Evolutionary conservation across 2,888 invertebrate genomes (phyloP), one percentile per base, ranked within the genome.

Genomic region (Leucania comma): DNA sequence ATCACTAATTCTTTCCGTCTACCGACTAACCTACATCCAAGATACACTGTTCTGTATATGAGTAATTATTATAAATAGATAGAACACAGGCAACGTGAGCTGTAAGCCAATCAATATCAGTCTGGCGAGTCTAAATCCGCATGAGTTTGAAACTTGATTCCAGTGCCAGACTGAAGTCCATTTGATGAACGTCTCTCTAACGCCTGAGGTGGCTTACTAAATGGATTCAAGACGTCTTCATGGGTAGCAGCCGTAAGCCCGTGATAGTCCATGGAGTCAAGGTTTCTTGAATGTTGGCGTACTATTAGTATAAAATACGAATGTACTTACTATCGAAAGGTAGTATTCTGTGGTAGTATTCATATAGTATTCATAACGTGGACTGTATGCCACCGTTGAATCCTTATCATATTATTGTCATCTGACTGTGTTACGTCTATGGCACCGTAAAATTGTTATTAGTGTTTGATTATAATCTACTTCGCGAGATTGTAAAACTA

Each of bases 61-160:
- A 72, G 24, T 66, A 60, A 53, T 78, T 57, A 58, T n/a, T 57
- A 58, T n/a, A 58, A 24, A 26, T 29, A 59, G 8, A 2, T 54
- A 32, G 58, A 14, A 26, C 17, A 10, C 17, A 35, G 24, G 56
- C 63, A 73, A 78, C 51, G 17, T 59, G 50, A 69, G 57, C 58
- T 38, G n/a, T 46, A 60, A 35, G 59, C 66, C 56, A 54, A 71
- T 68, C 71, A 54, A 67, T 67, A 80, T 32, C 75, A 54, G 80
- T 53, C 70, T 24, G 50, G 62, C 24, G 62, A 54, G n/a, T 54
- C 63, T 60, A 46, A 80, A 71, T 63, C 65, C 61, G 46, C 24
- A 66, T 78, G 50, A 72, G 63, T 57, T 72, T 26, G 75, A 53
- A 77, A 84, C 73, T 69, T 64, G 68, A 75, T 63, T 53, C 29